Evolutionary conservation across 2,113 vertebrate species (phyloP), one percentile per base, ranked within the genome.

Genomic region (Callospermophilus lateralis): DNA sequence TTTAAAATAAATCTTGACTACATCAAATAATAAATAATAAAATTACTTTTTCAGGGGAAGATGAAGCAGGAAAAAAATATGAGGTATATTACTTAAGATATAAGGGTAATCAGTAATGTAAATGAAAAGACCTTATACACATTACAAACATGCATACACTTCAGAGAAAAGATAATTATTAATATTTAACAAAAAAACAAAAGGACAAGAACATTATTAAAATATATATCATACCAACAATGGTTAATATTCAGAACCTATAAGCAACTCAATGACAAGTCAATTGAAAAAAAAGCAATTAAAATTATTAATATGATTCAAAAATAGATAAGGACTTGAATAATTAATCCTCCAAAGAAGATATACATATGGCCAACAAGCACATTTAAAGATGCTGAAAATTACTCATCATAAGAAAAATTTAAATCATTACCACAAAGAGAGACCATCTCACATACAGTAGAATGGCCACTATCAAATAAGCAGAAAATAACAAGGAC

Each of bases 1-100:
- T 76, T 95, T 92, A 51, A 58, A 58, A 81, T 55, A 73, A 74
- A 95, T 74, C 68, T 63, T 93, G 37, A 74, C 16, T 48, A 93
- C 80, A 24, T 74, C 48, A 77, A 88, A 78, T 93, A 87, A 86
- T 80, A 68, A 70, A 79, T 53, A 88, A 37, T 16, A 89, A 88
- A 84, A 67, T 51, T 45, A 12, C 32, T n/a, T 72, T 45, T 63
- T 11, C 11, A 63, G 17, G 61, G 45, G 15, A 89, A 87, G 61
- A 92, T 26, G 16, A 48, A 53, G 61, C 39, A 84, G 6, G 15
- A 92, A 34, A 79, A 85, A 95, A 53, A 6, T 65, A 45, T 86
- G 7, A 61, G 30, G 51, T 63, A 72, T 39, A 84, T 30, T 72
- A 39, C 70, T 68, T 93, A 68, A 78, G 78, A 61, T 84, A 96